Evolutionary conservation across 2,888 invertebrate species (phyloP), one percentile per base, ranked within the genome.

Genomic region (Lydus trimaculatus): DNA sequence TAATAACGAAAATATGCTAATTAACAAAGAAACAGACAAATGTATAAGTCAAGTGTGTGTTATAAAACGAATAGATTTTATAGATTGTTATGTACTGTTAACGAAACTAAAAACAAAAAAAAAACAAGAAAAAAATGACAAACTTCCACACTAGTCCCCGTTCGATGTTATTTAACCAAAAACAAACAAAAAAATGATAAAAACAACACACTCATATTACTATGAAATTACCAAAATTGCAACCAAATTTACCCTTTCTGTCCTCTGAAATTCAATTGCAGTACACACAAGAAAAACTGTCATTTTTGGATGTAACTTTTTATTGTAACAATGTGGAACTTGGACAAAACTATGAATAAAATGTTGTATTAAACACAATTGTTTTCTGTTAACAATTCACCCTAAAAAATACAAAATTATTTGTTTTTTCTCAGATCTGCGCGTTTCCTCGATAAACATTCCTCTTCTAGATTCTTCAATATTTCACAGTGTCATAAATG

Each of bases 31-130:
- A 20, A 48, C 11, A 52, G 23, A 52, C 78, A 77, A 74, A 73
- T 79, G 78, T 78, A 79, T 79, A 80, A 78, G 75, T 75, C 76
- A 77, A 78, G 79, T 82, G 82, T 81, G 82, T 82, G 83, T 82
- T 83, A n/a, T n/a, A 84, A 52, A 23, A 25, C 11, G 52, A 52
- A 52, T 83, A 84, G 83, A 84, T 83, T 84, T 84, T 84, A 84
- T 84, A 84, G 84, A 84, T 81, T 84, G 84, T 84, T 84, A 84
- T 80, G 78, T 80, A 79, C 82, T 81, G 80, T 79, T 81, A 79
- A 75, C 70, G 73, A 78, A 69, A 25, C 20, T 23, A 13, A 52
- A 23, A 20, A 11, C 8, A 4, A 52, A 11, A 8, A 48, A 23
- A 76, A 74, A 11, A 20, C 1, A 52, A 11, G 13, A 48, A 23